Evolutionary conservation across 2,888 invertebrate genomes (phyloP).

Genomic region (Selenia dentaria): DNA sequence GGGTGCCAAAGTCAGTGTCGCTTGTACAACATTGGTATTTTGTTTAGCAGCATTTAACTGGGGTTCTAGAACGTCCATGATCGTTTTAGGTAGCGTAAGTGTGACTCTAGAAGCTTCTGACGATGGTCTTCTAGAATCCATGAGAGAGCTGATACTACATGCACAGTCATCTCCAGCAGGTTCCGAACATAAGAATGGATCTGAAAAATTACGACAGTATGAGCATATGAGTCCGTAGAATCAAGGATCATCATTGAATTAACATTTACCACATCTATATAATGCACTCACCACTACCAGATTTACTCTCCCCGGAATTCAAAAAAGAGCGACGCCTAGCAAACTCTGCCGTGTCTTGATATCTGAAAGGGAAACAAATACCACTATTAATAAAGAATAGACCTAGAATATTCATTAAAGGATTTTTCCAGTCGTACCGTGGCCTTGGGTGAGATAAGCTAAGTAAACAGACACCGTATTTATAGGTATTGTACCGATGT

Average conservation of each 20-base stretch:
- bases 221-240: not conserved
- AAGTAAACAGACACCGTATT: too few species aligned
- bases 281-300: slow-evolving; percentile 85
- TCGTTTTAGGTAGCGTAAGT: slow-evolving; percentile 79
- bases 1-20: slow-evolving; percentile 86
- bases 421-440: too few species aligned
- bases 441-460: too few species aligned
- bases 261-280: too few species aligned
- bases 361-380: slow-evolving; percentile 68
- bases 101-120: slow-evolving; percentile 84
- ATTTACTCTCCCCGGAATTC: slow-evolving; percentile 76
- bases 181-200: slow-evolving; percentile 83
- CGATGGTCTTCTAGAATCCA: slow-evolving; percentile 86
- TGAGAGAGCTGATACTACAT: slow-evolving; percentile 87
- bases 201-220: slow-evolving; percentile 43
- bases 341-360: slow-evolving; percentile 90
- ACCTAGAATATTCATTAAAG: too few species aligned
- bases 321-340: slow-evolving; percentile 87
- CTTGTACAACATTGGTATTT: slow-evolving; percentile 83
- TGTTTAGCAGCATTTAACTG: slow-evolving; percentile 81
- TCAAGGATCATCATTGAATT: not conserved
- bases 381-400: not conserved
- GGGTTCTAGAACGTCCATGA: slow-evolving; percentile 83
- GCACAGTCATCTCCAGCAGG: slow-evolving; percentile 86
- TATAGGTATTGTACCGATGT: too few species aligned